Percentiles rank a stretch among this genome's conserved stretches.
These are phyloP conservation scores for Dasysyrphus albostriatus DNA, from an alignment of 2,888 invertebrate species.

Conservation along the genomic window DNA sequence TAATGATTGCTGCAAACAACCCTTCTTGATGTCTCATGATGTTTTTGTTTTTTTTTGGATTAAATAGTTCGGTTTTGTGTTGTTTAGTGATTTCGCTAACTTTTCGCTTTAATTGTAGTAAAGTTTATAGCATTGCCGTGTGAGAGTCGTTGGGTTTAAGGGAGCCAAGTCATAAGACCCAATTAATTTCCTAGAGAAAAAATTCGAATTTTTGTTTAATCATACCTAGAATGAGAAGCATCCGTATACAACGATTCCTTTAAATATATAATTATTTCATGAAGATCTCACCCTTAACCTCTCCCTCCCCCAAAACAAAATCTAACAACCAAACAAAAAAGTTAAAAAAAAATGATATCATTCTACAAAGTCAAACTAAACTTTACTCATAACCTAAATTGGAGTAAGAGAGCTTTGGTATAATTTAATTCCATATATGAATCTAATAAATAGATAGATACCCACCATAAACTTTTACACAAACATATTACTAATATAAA, in stretches of 20 bases:
- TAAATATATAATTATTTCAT: neutral
- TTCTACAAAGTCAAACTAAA: slow-evolving; percentile 56
- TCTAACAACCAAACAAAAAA: slow-evolving; percentile 7
- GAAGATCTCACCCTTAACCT: neutral
- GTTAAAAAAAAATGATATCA: slow-evolving; percentile 57
- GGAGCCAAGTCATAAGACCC: neutral
- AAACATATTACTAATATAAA: slow-evolving; percentile 5
- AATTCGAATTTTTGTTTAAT: too few species aligned
- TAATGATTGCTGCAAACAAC: slow-evolving; percentile 2
- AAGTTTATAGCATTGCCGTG: neutral
- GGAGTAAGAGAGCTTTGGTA: slow-evolving; percentile 22
- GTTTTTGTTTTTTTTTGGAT: slow-evolving; percentile 36
- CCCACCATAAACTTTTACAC: slow-evolving; percentile 34
- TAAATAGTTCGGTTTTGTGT: slow-evolving; percentile 30
- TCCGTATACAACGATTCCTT: too few species aligned
- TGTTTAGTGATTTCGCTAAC: slow-evolving; percentile 11
- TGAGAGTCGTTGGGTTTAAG: neutral
- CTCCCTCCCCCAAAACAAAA: neutral
- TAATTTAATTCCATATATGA: slow-evolving; percentile 66
- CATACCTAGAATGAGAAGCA: too few species aligned
- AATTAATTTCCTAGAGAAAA: too few species aligned
- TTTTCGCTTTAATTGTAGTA: neutral
- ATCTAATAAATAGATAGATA: slow-evolving; percentile 61
- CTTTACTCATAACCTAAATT: slow-evolving; percentile 65
- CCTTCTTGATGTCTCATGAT: slow-evolving; percentile 48